Base-by-base conservation (phyloP, 2,888 invertebrate genomes). In the Sicus ferrugineus region DNA sequence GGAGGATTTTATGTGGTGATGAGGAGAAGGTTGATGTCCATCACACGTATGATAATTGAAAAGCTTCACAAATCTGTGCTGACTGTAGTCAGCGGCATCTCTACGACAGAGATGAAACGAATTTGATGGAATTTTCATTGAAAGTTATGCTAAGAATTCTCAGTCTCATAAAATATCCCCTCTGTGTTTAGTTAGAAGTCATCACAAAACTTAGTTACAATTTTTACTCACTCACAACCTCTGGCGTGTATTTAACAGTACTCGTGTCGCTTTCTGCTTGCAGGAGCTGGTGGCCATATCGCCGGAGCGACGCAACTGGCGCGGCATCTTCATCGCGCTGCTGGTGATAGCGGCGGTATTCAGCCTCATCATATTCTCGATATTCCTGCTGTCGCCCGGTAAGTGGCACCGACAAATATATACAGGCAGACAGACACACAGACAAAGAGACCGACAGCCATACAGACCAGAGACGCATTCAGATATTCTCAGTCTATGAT, bases 271-370 rank as follows among this genome's bases (percentile, higher is more conserved):
- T 64, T 38, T 26, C 46, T 54, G 50, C 7, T 76, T 87, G 4
- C 89, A 97, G 96, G 96, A 97, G 85, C 85, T 97, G 84, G 96
- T 95, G 77, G 93, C 93, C 50, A 90, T 92, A 64, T 92, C 94
- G 16, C 94, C 95, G 3, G 93, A 91, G 74, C 91, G 96, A 84
- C 89, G 96, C 74, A 97, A 97, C 88, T 97, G 97, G 96, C 90
- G 94, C 56, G 97, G 97, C 21, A 96, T 97, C 79, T 91, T 93
- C 77, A 97, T 96, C 76, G 96, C 96, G 0, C 87, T 96, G 73
- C 88, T 96, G 79, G 97, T 97, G 76, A 96, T 96, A 77, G 91
- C 93, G 26, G 92, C 93, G 34, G 95, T 96, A 42, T 90, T 95
- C 77, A 93, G 94, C 61, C 89, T 96, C 77, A 96, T 96, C 76